These are phyloP conservation scores for Drosophila malerkotliana DNA, from an alignment of 1,140 invertebrate species.

Conservation along the genomic window DNA sequence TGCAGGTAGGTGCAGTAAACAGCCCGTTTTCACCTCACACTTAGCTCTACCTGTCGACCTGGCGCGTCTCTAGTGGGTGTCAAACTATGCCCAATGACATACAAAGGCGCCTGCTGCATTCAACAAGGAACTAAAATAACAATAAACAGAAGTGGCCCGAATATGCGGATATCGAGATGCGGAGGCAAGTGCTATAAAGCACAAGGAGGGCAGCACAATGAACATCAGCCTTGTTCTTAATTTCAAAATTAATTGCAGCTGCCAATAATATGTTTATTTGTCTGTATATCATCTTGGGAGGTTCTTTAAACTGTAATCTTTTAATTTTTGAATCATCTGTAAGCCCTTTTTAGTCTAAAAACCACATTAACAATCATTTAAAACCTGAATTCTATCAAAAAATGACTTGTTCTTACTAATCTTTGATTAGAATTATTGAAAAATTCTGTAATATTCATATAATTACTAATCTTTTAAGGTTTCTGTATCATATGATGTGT, in stretches of 20 bases:
- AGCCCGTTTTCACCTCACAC: conserved; percentile 26
- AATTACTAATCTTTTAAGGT: neutral
- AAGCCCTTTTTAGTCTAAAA: no score
- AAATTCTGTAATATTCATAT: neutral
- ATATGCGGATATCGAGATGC: conserved; percentile 17
- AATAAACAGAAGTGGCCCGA: conserved; percentile 35
- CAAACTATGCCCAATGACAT: conserved; percentile 43
- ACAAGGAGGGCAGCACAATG: neutral
- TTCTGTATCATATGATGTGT: neutral
- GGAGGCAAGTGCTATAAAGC: neutral
- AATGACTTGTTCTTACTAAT: no score
- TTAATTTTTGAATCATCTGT: no score
- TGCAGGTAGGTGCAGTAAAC: conserved; percentile 40
- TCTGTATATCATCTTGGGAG: no score
- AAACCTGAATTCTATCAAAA: no score
- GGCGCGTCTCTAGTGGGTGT: conserved; percentile 51
- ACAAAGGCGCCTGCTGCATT: conserved; percentile 47
- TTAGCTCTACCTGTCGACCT: conserved; percentile 12
- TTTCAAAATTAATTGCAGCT: neutral
- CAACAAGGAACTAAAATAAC: conserved; percentile 39
- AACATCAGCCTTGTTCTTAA: conserved; percentile 1
- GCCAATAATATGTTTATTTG: neutral
- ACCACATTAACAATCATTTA: no score
- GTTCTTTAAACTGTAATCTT: no score
- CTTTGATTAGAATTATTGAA: no score